Evolutionary conservation across 2,797 vertebrate species (phyloP).

Genomic region (Rhinella marina): DNA sequence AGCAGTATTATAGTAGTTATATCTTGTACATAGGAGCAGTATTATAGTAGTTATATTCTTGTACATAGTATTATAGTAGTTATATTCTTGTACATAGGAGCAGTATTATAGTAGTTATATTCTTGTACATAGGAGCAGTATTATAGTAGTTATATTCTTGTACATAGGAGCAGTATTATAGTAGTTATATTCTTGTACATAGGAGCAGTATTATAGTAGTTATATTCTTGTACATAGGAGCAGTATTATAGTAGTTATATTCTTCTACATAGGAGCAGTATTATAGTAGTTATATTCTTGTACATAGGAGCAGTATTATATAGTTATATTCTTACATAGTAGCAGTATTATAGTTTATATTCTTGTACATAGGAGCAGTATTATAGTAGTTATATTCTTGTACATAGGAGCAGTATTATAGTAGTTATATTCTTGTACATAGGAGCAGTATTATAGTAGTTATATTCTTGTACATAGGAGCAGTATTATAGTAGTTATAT

Average conservation of each 20-base stretch:
- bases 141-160: constrained; percentile 11
- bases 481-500: no score
- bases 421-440: no score
- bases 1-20: no score
- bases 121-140: background rate
- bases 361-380: no score
- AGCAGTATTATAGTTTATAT: background rate
- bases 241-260: constrained; percentile 11
- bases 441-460: constrained; percentile 13
- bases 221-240: background rate
- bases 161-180: constrained; percentile 4
- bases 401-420: no score
- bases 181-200: constrained; percentile 7
- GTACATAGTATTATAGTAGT: constrained; percentile 8
- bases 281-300: no score
- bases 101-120: constrained; percentile 9
- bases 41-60: background rate
- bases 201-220: constrained; percentile 8
- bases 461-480: background rate
- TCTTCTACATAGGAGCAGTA: background rate
- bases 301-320: background rate
- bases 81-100: constrained; percentile 1
- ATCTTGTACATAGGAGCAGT: no score
- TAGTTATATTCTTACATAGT: background rate
- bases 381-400: no score